Evolutionary conservation across 2,113 vertebrate genomes (phyloP).

Genomic region (Eclectus roratus): DNA sequence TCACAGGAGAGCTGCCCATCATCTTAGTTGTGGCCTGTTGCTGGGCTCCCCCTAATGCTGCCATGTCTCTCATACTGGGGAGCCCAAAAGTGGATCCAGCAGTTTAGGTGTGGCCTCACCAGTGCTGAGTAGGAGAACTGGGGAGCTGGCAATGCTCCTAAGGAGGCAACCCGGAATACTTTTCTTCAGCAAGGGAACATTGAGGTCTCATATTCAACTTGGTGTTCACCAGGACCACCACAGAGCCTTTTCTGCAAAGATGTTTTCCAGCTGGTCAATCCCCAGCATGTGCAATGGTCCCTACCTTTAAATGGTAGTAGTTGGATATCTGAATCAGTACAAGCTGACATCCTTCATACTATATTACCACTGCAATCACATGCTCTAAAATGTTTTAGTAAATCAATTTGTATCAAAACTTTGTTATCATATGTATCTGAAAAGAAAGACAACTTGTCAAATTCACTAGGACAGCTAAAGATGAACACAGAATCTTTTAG

Average conservation of each 20-base stretch:
- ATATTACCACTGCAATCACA: not conserved
- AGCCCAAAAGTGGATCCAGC: not conserved
- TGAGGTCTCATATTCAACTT: not conserved
- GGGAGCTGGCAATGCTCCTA: not conserved
- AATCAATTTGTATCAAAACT: not conserved
- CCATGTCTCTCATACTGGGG: not conserved
- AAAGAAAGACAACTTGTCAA: not conserved
- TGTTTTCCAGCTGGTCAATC: not conserved
- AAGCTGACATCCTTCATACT: not conserved
- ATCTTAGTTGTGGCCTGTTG: not conserved
- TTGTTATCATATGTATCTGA: not conserved
- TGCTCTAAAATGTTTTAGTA: not conserved
- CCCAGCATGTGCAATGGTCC: not conserved
- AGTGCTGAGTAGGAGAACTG: not conserved
- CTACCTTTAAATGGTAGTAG: not conserved
- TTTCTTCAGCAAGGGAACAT: not conserved
- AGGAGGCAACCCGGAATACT: not conserved
- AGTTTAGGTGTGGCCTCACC: not conserved
- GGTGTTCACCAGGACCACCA: not conserved
- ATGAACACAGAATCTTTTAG: not conserved
- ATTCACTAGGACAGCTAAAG: not conserved
- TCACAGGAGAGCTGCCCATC: not conserved
- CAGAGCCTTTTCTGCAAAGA: not conserved
- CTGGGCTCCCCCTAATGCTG: not conserved
- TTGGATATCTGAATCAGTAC: not conserved